Base-by-base conservation (phyloP, 2,797 vertebrate genomes). In the Propithecus deckenii region DNA sequence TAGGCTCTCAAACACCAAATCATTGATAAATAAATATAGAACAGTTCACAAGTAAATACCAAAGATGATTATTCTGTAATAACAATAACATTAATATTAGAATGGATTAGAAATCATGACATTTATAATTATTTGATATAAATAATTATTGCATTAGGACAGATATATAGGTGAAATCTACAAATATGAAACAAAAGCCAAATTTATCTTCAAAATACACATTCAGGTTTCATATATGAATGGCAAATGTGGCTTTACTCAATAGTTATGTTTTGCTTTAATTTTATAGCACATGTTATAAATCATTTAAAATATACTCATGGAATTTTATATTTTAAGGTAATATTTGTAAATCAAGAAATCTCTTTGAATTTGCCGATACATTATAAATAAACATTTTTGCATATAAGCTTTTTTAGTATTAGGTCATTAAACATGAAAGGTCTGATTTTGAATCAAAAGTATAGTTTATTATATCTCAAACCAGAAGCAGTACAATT, bases 151-250 rank as follows among this genome's bases (percentile, higher is more conserved):
- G 0, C 46, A 67, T 84, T 71, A 35, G 20, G 22, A 35, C 15
- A 93, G 20, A 35, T 52, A 67, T 48, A 9, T 43, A 88, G 71
- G 48, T 74, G 23, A 84, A 95, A 46, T 67, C 65, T 63, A 75
- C 4, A 78, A 89, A 89, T 52, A 71, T 55, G 10, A 96, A 94
- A 91, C 48, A 95, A 92, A 90, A 76, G 12, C 4, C 83, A 81
- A 89, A 9, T 11, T 48, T 78, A 14, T 74, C 52, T 52, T 48
- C 2, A 30, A 96, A 96, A 91, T 89, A 57, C 5, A 55, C n/a
- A 91, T 50, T 84, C 18, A 76, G 8, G 2, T 94, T 88, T 95
- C 32, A 92, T 18, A 48, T 50, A 87, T 76, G 28, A 95, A 92
- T 78, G 18, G 0, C 22, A 48, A 87, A 3, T 63, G 20, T 67